phyloP scores from a whole-genome alignment of 2,113 vertebrate genomes.

The human (Homo sapiens) region GRCh38 chr2:172342501-172343000 shows the following conservation, averaged over 20 bases:
- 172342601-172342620: not conserved
- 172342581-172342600: not conserved
- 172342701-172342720: constrained; percentile 8
- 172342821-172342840: not conserved
- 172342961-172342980: constrained; percentile 63
- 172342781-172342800: not conserved
- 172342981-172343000: constrained; percentile 39
- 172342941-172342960: constrained; percentile 61
- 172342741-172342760: not conserved
- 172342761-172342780: constrained; percentile 30
- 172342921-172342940: constrained; percentile 56
- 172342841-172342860: constrained; percentile 39
- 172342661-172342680: not conserved
- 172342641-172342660: not conserved
- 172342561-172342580: not conserved
- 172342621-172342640: not conserved
- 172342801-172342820: constrained; percentile 31
- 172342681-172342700: constrained; percentile 26
- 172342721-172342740: constrained; percentile 30
- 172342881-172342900: constrained; percentile 8
- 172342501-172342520: too few species aligned
- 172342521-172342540: too few species aligned
- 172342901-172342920: constrained; percentile 56
- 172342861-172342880: constrained; percentile 63
- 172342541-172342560: too few species aligned